These are phyloP conservation scores for Melipona beecheii DNA, from an alignment of 2,888 invertebrate species.

Conservation along the genomic window DNA sequence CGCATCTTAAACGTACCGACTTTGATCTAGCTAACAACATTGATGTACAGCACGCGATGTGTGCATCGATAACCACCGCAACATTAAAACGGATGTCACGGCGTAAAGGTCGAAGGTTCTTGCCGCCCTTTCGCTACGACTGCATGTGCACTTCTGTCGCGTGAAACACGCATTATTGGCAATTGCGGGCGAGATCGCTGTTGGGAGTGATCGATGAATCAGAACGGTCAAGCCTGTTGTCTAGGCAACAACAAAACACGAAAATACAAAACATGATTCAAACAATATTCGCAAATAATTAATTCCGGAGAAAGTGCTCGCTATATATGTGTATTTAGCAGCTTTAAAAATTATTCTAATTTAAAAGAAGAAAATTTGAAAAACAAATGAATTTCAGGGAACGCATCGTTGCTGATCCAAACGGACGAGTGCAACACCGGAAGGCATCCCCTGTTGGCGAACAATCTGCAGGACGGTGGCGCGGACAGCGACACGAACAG, in stretches of 20 bases:
- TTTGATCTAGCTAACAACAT: neutral
- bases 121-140: neutral
- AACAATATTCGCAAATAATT: neutral
- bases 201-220: neutral
- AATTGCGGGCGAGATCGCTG: neutral
- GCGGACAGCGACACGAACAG: slow-evolving; percentile 87
- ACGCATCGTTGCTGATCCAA: slow-evolving; percentile 78
- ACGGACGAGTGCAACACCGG: slow-evolving; percentile 84
- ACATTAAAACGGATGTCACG: neutral
- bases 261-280: neutral
- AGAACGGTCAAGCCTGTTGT: neutral
- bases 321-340: too few relatives aligned
- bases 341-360: neutral
- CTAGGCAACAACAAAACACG: neutral
- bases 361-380: neutral
- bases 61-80: neutral
- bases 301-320: neutral
- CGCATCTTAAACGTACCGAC: neutral
- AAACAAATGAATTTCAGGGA: slow-evolving; percentile 72
- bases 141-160: neutral
- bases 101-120: slow-evolving; percentile 11
- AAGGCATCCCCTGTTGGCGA: slow-evolving; percentile 79
- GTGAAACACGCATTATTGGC: neutral
- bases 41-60: neutral
- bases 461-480: slow-evolving; percentile 83